A percentile compares a stretch with the other conserved stretches of the same genome.
These are phyloP conservation scores for Malurus splendens DNA, from an alignment of 2,797 vertebrate genomes.

Conservation along the genomic window DNA sequence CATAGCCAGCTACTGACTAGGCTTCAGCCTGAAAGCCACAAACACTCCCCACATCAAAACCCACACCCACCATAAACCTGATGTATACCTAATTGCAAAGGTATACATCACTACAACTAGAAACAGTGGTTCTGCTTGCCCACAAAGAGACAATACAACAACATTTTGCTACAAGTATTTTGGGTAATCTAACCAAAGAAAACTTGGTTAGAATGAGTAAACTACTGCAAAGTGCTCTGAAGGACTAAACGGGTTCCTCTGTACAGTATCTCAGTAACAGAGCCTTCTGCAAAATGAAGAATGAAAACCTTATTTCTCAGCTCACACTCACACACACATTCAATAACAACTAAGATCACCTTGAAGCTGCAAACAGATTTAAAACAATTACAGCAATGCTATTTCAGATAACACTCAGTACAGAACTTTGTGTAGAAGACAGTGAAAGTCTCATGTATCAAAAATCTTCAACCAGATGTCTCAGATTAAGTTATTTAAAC, in stretches of 20 bases:
- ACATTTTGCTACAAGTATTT: neutral
- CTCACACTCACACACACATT: neutral
- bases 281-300: neutral
- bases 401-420: neutral
- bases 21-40: neutral
- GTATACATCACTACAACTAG: neutral
- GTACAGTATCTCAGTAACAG: neutral
- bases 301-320: neutral
- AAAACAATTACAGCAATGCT: neutral
- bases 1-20: neutral
- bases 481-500: neutral
- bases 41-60: neutral
- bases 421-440: neutral
- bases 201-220: neutral
- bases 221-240: neutral
- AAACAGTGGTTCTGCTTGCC: neutral
- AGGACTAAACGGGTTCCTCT: neutral
- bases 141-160: accelerated
- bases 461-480: neutral
- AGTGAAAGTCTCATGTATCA: neutral
- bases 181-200: neutral
- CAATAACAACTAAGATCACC: neutral
- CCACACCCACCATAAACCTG: neutral
- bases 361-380: neutral
- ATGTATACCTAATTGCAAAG: neutral